Evolutionary conservation across 2,113 vertebrate species (phyloP).

Genomic region (Anhinga anhinga): DNA sequence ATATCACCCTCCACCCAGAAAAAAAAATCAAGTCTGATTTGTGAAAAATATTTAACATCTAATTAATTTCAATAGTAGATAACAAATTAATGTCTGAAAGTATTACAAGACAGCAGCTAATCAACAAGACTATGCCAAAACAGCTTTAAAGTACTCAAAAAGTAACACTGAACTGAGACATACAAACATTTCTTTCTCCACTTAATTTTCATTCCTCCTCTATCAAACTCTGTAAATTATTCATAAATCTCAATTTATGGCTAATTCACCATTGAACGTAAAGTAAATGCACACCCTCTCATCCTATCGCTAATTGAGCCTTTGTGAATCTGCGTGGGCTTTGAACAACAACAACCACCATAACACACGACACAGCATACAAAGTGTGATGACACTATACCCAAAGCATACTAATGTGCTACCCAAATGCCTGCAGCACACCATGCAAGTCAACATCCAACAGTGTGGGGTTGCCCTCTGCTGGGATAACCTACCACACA

Average conservation of each 20-base stretch:
- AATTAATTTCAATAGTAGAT: background rate
- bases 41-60: background rate
- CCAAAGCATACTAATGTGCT: background rate
- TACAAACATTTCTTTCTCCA: background rate
- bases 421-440: background rate
- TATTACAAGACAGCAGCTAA: background rate
- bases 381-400: fast-evolving
- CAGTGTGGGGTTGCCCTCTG: conserved; percentile 51
- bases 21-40: background rate
- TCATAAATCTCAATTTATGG: conserved; percentile 33
- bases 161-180: background rate
- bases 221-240: background rate
- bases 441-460: background rate
- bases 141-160: background rate
- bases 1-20: background rate
- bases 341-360: background rate
- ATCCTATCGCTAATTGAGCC: background rate
- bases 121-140: background rate
- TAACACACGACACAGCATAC: background rate
- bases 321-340: background rate
- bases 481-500: background rate
- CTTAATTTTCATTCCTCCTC: background rate
- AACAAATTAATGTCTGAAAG: background rate
- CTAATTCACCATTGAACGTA: background rate
- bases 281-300: background rate